phyloP scores from a whole-genome alignment of 2,797 vertebrate species.

The Brachyalestes nurse region DNA sequence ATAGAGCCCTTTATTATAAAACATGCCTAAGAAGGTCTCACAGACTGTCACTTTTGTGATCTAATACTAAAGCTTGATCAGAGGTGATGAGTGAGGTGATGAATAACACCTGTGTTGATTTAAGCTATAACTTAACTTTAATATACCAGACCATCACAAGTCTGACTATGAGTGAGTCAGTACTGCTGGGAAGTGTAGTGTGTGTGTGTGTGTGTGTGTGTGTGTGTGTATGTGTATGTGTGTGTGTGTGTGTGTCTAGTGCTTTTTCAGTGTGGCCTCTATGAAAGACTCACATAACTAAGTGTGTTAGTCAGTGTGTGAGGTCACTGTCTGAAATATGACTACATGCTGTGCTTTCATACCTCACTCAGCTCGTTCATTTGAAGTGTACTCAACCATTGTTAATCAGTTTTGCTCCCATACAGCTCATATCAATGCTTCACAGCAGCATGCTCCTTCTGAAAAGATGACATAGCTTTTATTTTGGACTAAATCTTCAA shows the following conservation, averaged over 20 bases:
- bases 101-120: slow-evolving; percentile 44
- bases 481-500: background rate
- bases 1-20: background rate
- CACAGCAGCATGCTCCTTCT: background rate
- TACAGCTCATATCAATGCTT: slow-evolving; percentile 12
- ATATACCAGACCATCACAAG: slow-evolving; percentile 35
- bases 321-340: slow-evolving; percentile 61
- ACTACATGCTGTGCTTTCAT: slow-evolving; percentile 50
- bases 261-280: slow-evolving; percentile 29
- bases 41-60: slow-evolving; percentile 6
- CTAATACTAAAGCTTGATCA: slow-evolving; percentile 16
- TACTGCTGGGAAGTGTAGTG: slow-evolving; percentile 48
- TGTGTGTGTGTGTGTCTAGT: slow-evolving; percentile 15
- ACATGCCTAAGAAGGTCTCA: background rate
- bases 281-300: slow-evolving; percentile 53
- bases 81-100: slow-evolving; percentile 28
- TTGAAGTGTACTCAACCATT: slow-evolving; percentile 48
- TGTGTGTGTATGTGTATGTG: slow-evolving; percentile 18
- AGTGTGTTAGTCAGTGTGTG: slow-evolving; percentile 57
- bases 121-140: slow-evolving; percentile 32
- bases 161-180: slow-evolving; percentile 52
- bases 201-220: slow-evolving; percentile 21
- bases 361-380: slow-evolving; percentile 50
- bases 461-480: background rate
- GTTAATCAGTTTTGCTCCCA: slow-evolving; percentile 43